These are phyloP conservation scores for Oryzaephilus surinamensis DNA, from an alignment of 1,140 invertebrate genomes.

Conservation along the genomic window DNA sequence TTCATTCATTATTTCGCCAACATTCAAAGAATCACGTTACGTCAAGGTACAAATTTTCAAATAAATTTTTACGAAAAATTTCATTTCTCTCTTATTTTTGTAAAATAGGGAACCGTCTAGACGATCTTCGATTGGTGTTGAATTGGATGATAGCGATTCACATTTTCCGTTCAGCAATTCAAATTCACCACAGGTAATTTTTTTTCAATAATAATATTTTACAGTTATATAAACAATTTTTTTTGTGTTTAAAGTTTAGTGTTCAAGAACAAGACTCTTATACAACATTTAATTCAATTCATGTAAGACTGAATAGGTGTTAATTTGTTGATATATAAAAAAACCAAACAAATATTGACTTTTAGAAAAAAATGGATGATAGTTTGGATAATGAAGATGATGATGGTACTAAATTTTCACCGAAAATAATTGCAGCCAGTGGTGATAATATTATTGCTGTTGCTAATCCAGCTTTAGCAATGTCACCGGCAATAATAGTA, in stretches of 20 bases:
- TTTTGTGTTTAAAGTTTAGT: slow-evolving; percentile 20
- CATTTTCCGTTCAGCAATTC: slow-evolving; percentile 64
- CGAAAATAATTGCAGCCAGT: slow-evolving; percentile 66
- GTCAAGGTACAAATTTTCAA: slow-evolving; percentile 13
- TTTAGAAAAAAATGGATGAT: slow-evolving; percentile 35
- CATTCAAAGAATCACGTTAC: slow-evolving; percentile 21
- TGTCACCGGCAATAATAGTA: slow-evolving; percentile 39
- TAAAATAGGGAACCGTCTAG: slow-evolving; percentile 40
- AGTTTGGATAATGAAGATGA: slow-evolving; percentile 38
- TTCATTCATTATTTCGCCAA: slow-evolving; percentile 25
- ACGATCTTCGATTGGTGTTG: slow-evolving; percentile 38
- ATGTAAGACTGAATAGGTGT: too few species aligned
- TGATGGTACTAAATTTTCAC: slow-evolving; percentile 40
- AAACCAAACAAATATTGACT: slow-evolving; percentile 2
- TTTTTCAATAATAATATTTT: slow-evolving; percentile 1
- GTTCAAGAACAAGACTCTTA: slow-evolving; percentile 22
- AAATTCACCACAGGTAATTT: slow-evolving; percentile 53
- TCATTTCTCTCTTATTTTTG: neutral
- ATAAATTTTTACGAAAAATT: neutral
- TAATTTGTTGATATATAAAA: neutral
- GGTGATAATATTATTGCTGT: slow-evolving; percentile 81
- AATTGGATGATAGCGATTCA: slow-evolving; percentile 62
- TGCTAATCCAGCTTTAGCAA: slow-evolving; percentile 67
- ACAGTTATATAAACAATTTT: neutral
- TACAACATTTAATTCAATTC: slow-evolving; percentile 4